Evolutionary conservation across 2,113 vertebrate genomes (phyloP), one percentile per base, ranked within the genome.

Genomic region (Edolisoma coerulescens): DNA sequence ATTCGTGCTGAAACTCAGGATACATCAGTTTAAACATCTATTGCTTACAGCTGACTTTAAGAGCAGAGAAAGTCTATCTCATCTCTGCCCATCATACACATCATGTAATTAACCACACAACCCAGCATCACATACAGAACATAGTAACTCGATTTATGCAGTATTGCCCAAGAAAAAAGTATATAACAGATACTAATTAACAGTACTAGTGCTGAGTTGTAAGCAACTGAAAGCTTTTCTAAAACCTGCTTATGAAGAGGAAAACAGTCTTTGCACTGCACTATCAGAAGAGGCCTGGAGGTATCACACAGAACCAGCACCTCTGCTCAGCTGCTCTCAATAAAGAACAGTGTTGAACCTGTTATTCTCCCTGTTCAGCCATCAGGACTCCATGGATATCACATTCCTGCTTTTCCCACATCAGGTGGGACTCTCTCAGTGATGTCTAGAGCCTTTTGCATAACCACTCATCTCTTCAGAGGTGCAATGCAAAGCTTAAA

Each of bases 341-440:
- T 7, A 26, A 68, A 1, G 2, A 19, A 45, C 9, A 16, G 1
- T 2, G 13, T 1, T 41, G 22, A 45, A 13, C 5, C 9, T 39
- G 3, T 18, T 59, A 4, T 11, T 49, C 21, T 50, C 49, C 4
- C 12, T 24, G 15, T 6, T 54, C n/a, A 45, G 28, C n/a, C 14
- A 49, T 7, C 6, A 41, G 16, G 18, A 59, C 33, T 10, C 52
- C 47, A 37, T 5, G 6, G 53, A 44, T 22, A 14, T 22, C 44
- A 54, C 3, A 3, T 45, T 54, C 39, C 35, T 60, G 45, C 20
- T 83, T 50, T 54, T 52, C 37, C 27, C 19, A 39, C 7, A 67
- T 20, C 32, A 86, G 14, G 7, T 37, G 2, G 11, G 35, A 11
- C 32, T 11, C 7, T 16, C n/a, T 71, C 42, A 68, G 4, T 11